Evolutionary conservation across 2,888 invertebrate species (phyloP), one percentile per base, ranked within the genome.

Genomic region (Pheosia tremula): DNA sequence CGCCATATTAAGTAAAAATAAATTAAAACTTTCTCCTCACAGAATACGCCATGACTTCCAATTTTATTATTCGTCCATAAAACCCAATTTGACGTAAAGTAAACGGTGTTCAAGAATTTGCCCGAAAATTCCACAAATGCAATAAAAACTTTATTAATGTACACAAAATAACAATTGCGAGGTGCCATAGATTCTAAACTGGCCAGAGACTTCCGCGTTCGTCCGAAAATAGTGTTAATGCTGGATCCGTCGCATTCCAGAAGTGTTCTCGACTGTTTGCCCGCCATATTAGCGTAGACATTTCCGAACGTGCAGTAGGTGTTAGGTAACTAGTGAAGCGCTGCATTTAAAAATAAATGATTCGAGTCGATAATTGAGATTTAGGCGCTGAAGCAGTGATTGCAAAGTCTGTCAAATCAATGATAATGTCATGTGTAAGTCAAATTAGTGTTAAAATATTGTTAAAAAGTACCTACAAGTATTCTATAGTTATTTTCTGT

Each of bases 171-270:
- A 79, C 78, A 75, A 78, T 75, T 68, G 74, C 69, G 65, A 66
- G 68, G 65, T 71, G 65, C 66, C 70, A 71, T 71, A 69, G 73
- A 73, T 73, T 75, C 62, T 55, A 68, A 68, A 65, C 66, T 70
- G 68, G 75, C 74, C 71, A 77, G 77, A 75, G 72, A 78, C 84
- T 88, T 88, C 88, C 87, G 83, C 82, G 82, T 87, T 81, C 81
- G 71, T 84, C 86, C 89, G 79, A 83, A 86, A 89, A 89, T 89
- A 89, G 88, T 82, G 80, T 75, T 71, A 77, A 74, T 75, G 74
- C 74, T 78, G 78, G 81, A 83, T 79, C 80, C 80, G 78, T 77
- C 81, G 84, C 87, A 87, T 87, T 86, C 88, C 87, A 75, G 67
- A 71, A 47, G 74, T 67, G 74, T 11, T 24, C 36, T 56, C 36